Conservation (phyloP, 1,140 invertebrate genomes). For the Drosophila kepulauana region DNA sequence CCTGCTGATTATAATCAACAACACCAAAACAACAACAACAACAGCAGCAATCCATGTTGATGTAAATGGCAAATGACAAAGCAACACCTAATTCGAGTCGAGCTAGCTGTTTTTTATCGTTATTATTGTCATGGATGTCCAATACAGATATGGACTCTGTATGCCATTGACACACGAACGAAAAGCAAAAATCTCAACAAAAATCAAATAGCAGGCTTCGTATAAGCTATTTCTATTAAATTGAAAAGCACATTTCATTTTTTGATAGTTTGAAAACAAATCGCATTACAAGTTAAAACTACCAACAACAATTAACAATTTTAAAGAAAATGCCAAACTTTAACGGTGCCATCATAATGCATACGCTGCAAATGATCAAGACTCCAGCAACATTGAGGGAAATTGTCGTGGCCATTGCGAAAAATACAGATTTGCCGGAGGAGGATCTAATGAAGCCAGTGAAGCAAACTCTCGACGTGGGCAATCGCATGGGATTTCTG, state of each 20-base stretch:
- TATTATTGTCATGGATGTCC: constrained; percentile 40
- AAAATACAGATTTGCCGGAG: constrained; percentile 51
- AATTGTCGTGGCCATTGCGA: constrained; percentile 57
- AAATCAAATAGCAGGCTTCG: background rate
- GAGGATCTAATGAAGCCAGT: constrained; percentile 56
- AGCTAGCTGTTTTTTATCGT: constrained; percentile 6
- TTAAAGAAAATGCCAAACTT: constrained; percentile 62
- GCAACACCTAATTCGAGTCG: constrained; percentile 20
- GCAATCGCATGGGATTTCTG: constrained; percentile 53
- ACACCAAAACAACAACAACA: constrained; percentile 36
- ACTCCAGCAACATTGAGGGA: constrained; percentile 61
- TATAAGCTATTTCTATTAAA: background rate
- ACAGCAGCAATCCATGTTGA: constrained; percentile 29
- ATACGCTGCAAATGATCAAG: constrained; percentile 55
- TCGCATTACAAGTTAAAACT: background rate
- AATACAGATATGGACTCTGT: constrained; percentile 6
- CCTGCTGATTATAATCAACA: constrained; percentile 45
- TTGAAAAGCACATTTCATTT: constrained; percentile 4
- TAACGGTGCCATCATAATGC: constrained; percentile 69
- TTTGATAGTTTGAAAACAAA: constrained; percentile 18
- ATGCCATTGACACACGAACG: background rate
- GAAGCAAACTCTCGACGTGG: constrained; percentile 63
- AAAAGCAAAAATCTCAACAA: too few relatives aligned
- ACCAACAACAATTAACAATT: background rate
- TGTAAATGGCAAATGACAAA: constrained; percentile 59